A percentile compares a stretch with the other conserved stretches of the same genome.
Conservation (phyloP, 2,113 vertebrate genomes). For the Pelusios castaneus region DNA sequence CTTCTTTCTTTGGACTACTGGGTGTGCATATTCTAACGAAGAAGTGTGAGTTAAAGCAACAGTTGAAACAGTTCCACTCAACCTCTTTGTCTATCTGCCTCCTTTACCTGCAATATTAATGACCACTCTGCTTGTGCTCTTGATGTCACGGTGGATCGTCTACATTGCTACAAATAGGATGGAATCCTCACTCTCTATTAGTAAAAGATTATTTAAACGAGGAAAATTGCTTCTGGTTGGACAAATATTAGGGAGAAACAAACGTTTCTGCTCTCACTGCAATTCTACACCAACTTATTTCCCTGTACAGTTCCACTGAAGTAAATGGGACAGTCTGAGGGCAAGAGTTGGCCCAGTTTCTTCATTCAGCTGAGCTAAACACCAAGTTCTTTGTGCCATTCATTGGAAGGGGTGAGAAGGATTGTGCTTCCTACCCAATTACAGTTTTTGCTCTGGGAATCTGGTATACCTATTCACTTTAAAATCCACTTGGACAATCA, state of each 20-base stretch:
- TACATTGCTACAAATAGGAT: not conserved
- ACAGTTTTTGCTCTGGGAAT: not conserved
- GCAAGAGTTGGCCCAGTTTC: not conserved
- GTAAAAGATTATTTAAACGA: not conserved
- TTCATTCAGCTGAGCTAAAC: fast-evolving
- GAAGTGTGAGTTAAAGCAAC: not conserved
- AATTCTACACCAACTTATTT: not conserved
- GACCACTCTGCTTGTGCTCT: conserved; percentile 5
- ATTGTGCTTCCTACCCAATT: not conserved
- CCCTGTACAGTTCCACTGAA: not conserved
- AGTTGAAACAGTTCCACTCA: not conserved
- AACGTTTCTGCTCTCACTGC: not conserved
- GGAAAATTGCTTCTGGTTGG: not conserved
- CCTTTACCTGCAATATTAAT: not conserved
- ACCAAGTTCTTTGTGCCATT: not conserved
- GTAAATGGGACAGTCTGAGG: not conserved
- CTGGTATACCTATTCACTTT: not conserved
- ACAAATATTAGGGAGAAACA: not conserved
- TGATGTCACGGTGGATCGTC: not conserved
- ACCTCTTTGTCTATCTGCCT: not conserved
- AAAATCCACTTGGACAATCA: not conserved
- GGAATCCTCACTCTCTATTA: not conserved
- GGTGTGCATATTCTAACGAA: not conserved
- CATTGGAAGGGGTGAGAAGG: not conserved
- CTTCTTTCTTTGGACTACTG: not conserved